A percentile compares a stretch with the other conserved stretches of the same genome.
Conservation (phyloP, 2,797 vertebrate genomes). For the Pseudochirops cupreus region DNA sequence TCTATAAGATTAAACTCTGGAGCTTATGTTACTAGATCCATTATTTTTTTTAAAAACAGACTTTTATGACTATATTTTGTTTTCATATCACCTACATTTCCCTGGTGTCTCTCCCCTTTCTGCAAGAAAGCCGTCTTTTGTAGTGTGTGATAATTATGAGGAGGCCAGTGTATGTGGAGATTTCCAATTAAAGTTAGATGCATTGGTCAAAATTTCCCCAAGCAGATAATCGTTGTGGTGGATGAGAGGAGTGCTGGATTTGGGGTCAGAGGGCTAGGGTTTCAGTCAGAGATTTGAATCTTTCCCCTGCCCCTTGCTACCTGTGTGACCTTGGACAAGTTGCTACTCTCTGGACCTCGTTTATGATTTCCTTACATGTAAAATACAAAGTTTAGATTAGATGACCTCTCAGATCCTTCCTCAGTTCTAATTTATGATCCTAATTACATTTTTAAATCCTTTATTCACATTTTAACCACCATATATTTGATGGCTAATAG, state of each 20-base stretch:
- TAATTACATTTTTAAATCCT: background rate
- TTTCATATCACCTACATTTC: background rate
- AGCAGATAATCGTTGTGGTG: background rate
- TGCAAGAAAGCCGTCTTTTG: background rate
- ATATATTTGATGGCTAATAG: background rate
- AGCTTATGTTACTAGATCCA: background rate
- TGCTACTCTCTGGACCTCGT: background rate
- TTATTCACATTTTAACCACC: background rate
- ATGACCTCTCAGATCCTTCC: background rate
- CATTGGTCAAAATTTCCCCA: slow-evolving; percentile 18
- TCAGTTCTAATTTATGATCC: background rate
- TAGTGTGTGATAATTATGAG: background rate
- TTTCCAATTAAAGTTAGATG: slow-evolving; percentile 12
- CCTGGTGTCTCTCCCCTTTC: background rate
- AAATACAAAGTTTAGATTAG: background rate
- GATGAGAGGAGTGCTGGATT: slow-evolving; percentile 9
- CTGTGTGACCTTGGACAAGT: background rate
- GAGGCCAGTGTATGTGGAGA: background rate
- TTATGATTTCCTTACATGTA: background rate
- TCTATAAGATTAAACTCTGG: background rate
- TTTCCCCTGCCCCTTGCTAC: background rate
- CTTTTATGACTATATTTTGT: background rate
- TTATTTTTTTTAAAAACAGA: background rate
- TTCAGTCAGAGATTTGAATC: background rate
- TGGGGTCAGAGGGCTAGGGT: background rate